These are phyloP conservation scores for Drosophila merina DNA, from an alignment of 2,888 invertebrate species.

Conservation along the genomic window DNA sequence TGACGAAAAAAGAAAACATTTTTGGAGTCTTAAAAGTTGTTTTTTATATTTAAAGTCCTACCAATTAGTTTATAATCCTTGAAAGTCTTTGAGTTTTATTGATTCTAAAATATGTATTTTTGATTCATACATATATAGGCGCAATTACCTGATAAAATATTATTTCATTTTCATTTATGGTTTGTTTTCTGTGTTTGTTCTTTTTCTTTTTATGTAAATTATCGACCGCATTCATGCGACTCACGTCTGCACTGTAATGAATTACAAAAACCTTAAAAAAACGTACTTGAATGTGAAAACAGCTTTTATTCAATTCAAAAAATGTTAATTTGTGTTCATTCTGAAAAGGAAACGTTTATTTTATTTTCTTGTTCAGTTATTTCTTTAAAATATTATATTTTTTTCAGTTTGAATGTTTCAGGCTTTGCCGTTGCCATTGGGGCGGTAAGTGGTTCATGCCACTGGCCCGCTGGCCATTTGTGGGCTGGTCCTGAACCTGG, in stretches of 20 bases:
- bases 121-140: not conserved
- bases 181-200: conserved; percentile 14
- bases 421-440: conserved; percentile 52
- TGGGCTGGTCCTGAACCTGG: conserved; percentile 26
- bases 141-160: conserved; percentile 30
- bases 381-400: not conserved
- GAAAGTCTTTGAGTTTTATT: not conserved
- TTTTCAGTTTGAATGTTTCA: conserved; percentile 44
- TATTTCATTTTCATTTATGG: conserved; percentile 39
- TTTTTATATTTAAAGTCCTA: too few species aligned
- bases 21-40: not conserved
- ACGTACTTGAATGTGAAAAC: too few species aligned
- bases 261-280: too few species aligned
- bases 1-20: not conserved
- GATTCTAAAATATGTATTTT: not conserved
- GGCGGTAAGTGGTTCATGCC: conserved; percentile 76
- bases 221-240: conserved; percentile 63
- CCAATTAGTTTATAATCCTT: not conserved
- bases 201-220: conserved; percentile 63
- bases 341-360: not conserved
- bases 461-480: conserved; percentile 75
- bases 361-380: not conserved
- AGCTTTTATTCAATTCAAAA: too few species aligned
- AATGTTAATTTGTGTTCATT: too few species aligned
- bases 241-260: conserved; percentile 7